Conservation (phyloP, 2,888 invertebrate species). For the Dendrolimus houi region DNA sequence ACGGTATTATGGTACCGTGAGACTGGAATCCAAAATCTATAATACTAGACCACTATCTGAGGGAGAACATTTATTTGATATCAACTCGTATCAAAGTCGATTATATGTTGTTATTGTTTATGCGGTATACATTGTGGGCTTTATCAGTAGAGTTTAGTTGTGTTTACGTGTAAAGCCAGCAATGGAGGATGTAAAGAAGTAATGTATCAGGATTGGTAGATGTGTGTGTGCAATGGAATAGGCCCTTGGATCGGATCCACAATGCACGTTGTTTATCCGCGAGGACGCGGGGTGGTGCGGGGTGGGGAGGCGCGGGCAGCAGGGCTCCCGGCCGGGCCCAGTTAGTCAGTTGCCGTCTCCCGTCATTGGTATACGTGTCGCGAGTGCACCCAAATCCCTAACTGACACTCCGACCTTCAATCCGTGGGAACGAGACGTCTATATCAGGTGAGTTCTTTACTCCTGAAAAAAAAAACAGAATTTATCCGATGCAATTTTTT, state of each 20-base stretch:
- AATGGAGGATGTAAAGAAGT: not conserved
- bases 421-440: conserved; percentile 67
- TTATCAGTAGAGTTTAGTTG: not conserved
- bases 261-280: conserved; percentile 75
- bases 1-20: conserved; percentile 27
- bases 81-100: conserved; percentile 26
- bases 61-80: conserved; percentile 55
- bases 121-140: conserved; percentile 18
- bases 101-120: conserved; percentile 10
- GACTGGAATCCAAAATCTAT: conserved; percentile 65
- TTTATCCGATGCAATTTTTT: conserved; percentile 10
- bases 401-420: conserved; percentile 66
- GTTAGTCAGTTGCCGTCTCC: conserved; percentile 58
- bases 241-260: conserved; percentile 67
- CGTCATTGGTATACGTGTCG: conserved; percentile 47
- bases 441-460: conserved; percentile 54
- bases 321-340: conserved; percentile 67
- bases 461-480: no score
- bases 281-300: conserved; percentile 42
- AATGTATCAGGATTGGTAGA: conserved; percentile 29
- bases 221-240: conserved; percentile 43
- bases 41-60: conserved; percentile 55
- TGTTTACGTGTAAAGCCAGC: conserved; percentile 13
- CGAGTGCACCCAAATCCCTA: conserved; percentile 48
- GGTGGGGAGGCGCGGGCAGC: conserved; percentile 29